Conservation (phyloP, 2,888 invertebrate species). For the Ceriagrion tenellum region DNA sequence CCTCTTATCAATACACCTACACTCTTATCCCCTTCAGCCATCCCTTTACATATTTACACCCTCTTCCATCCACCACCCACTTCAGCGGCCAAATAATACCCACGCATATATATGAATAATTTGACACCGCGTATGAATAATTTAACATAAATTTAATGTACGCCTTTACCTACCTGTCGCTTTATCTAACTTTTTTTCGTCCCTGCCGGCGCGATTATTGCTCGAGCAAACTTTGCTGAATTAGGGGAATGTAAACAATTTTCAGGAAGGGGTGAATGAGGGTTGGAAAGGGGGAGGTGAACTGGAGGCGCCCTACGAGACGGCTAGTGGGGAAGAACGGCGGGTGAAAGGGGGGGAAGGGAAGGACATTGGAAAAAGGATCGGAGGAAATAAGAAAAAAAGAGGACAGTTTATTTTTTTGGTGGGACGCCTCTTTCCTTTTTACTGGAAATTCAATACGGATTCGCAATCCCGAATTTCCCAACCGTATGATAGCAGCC, state of each 20-base stretch:
- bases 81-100: too few relatives aligned
- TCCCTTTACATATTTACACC: too few relatives aligned
- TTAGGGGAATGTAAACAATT: neutral
- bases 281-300: neutral
- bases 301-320: too few relatives aligned
- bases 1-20: too few relatives aligned
- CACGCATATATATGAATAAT: too few relatives aligned
- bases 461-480: neutral
- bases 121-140: neutral
- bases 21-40: too few relatives aligned
- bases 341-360: neutral
- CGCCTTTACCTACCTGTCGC: neutral
- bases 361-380: neutral
- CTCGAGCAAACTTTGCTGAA: neutral
- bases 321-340: too few relatives aligned
- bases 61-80: too few relatives aligned
- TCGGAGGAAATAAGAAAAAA: too few relatives aligned
- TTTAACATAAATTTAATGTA: neutral
- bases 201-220: neutral
- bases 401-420: neutral
- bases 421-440: neutral
- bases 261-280: neutral
- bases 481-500: slow-evolving; percentile 7
- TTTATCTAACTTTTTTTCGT: neutral
- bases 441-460: slow-evolving; percentile 8